Evolutionary conservation across 2,888 invertebrate genomes (phyloP).

Genomic region (Tiliacea citrago): DNA sequence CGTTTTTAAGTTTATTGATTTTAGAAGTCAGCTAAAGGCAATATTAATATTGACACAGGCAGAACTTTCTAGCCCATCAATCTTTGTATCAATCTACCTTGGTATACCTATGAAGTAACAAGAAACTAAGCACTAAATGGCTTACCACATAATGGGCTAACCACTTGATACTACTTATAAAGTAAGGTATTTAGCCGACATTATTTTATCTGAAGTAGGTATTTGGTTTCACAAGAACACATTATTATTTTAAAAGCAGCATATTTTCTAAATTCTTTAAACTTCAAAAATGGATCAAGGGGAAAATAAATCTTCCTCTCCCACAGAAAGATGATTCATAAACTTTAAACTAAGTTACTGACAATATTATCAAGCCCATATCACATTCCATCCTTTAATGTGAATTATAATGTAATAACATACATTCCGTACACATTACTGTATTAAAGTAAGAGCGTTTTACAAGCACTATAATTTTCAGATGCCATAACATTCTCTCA

Average conservation of each 20-base stretch:
- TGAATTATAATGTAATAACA: constrained; percentile 62
- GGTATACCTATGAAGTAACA: background rate
- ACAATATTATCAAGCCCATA: constrained; percentile 33
- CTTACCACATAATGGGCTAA: background rate
- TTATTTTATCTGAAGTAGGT: background rate
- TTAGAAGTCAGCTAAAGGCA: background rate
- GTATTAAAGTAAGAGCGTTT: constrained; percentile 63
- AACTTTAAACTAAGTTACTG: constrained; percentile 43
- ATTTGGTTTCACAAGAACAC: background rate
- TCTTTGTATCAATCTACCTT: too few relatives aligned
- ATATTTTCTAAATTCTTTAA: background rate
- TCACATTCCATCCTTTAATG: constrained; percentile 60
- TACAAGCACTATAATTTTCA: constrained; percentile 65
- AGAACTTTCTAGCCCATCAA: too few relatives aligned
- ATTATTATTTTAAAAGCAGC: too few relatives aligned
- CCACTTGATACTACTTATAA: constrained; percentile 10
- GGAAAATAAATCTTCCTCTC: constrained; percentile 18
- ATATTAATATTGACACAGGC: too few relatives aligned
- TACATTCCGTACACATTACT: constrained; percentile 60
- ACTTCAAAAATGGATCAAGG: constrained; percentile 1
- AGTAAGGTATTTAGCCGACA: background rate
- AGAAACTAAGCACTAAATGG: too few relatives aligned
- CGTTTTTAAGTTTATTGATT: background rate
- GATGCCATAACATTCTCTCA: constrained; percentile 65
- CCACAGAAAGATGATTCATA: constrained; percentile 49